Conservation (phyloP, 2,113 vertebrate species). For the Prochilodus magdalenae region DNA sequence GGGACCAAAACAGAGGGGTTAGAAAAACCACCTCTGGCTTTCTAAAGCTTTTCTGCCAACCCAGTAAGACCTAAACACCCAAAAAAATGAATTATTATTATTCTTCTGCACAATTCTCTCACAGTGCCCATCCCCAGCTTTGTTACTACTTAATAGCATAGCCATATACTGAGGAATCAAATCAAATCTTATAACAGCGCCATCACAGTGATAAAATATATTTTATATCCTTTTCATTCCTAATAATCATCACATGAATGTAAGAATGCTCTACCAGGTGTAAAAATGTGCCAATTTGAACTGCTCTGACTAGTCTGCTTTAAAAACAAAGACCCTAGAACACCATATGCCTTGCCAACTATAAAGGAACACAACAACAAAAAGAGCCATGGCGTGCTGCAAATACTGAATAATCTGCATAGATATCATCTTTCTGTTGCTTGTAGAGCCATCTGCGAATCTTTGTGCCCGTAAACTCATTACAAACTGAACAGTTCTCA, state of each 20-base stretch:
- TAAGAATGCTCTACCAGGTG: neutral
- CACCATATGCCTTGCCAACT: conserved; percentile 25
- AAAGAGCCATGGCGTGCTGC: neutral
- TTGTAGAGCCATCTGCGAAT: conserved; percentile 31
- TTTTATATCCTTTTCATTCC: neutral
- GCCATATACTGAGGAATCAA: too few species aligned
- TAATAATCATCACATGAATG: neutral
- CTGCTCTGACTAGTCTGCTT: too few species aligned
- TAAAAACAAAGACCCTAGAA: neutral
- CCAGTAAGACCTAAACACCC: too few species aligned
- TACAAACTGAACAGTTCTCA: neutral
- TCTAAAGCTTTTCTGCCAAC: too few species aligned
- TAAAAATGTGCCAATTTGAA: neutral
- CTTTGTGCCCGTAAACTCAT: neutral
- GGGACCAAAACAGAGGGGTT: too few species aligned
- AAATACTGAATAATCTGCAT: conserved; percentile 27
- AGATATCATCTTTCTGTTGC: neutral
- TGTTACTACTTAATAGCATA: too few species aligned
- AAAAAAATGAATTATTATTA: too few species aligned
- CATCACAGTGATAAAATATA: neutral
- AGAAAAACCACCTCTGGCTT: too few species aligned
- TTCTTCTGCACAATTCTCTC: too few species aligned
- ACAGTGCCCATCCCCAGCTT: too few species aligned
- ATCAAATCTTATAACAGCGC: neutral
- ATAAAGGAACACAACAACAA: conserved; percentile 22